phyloP scores from a whole-genome alignment of 2,797 vertebrate species.

The Ctenochaetus hawaiiensis region DNA sequence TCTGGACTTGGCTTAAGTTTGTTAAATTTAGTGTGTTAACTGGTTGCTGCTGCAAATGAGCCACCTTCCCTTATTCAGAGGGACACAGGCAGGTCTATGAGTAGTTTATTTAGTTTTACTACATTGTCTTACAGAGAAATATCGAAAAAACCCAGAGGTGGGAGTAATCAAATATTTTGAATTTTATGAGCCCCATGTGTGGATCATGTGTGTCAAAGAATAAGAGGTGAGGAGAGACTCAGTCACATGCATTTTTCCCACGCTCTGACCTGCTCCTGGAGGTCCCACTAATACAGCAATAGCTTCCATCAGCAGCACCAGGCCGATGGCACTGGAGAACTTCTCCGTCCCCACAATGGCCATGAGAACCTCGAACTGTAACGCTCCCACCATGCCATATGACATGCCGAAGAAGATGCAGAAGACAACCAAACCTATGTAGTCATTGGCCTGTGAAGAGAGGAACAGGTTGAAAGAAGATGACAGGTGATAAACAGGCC shows the following conservation, averaged over 20 bases:
- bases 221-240: not conserved
- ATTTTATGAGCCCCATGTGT: not conserved
- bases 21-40: not conserved
- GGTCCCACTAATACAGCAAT: constrained; percentile 92
- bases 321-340: constrained; percentile 94
- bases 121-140: no score
- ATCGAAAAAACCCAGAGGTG: no score
- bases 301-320: constrained; percentile 93
- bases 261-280: constrained; percentile 90
- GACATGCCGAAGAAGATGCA: constrained; percentile 96
- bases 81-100: no score
- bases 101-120: no score
- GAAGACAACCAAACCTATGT: constrained; percentile 88
- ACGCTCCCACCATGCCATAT: constrained; percentile 96
- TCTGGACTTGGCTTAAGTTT: not conserved
- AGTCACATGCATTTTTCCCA: not conserved
- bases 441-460: constrained; percentile 70
- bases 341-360: constrained; percentile 92
- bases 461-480: not conserved
- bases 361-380: constrained; percentile 98
- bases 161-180: no score
- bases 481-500: not conserved
- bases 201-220: not conserved
- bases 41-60: not conserved
- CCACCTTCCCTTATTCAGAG: not conserved